Evolutionary conservation across 2,888 invertebrate genomes (phyloP).

Genomic region (Siphonodentalium dalli): DNA sequence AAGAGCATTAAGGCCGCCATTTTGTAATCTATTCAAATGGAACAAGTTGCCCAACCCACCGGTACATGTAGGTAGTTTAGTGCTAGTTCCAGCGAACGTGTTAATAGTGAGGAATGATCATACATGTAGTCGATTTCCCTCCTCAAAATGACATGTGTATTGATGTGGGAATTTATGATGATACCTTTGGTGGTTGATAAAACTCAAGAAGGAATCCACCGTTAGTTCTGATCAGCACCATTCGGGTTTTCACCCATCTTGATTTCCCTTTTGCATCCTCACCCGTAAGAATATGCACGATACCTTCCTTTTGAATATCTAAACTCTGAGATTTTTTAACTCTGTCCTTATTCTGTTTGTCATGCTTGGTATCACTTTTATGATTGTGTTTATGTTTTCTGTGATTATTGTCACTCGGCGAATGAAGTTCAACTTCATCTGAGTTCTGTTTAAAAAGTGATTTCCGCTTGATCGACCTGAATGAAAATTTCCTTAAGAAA

Average conservation of each 20-base stretch:
- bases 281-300: constrained; percentile 89
- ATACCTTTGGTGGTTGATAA: constrained; percentile 91
- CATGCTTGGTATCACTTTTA: constrained; percentile 37
- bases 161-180: too few species aligned
- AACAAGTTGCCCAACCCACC: too few species aligned
- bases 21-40: too few species aligned
- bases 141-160: too few species aligned
- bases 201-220: constrained; percentile 94
- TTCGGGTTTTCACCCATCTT: constrained; percentile 92
- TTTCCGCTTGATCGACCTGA: constrained; percentile 78
- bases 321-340: constrained; percentile 26
- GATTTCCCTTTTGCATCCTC: constrained; percentile 80
- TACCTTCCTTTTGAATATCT: constrained; percentile 78
- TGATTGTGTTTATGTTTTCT: constrained; percentile 37
- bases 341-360: constrained; percentile 31
- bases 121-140: too few species aligned
- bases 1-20: too few species aligned
- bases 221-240: constrained; percentile 89
- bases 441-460: constrained; percentile 86
- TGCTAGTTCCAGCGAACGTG: too few species aligned
- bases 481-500: constrained; percentile 78
- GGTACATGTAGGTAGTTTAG: too few species aligned
- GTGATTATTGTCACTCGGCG: constrained; percentile 34
- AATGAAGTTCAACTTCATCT: constrained; percentile 78
- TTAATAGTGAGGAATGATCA: too few species aligned